Base-by-base conservation (phyloP, 2,888 invertebrate genomes). In the Lomographa bimaculata region DNA sequence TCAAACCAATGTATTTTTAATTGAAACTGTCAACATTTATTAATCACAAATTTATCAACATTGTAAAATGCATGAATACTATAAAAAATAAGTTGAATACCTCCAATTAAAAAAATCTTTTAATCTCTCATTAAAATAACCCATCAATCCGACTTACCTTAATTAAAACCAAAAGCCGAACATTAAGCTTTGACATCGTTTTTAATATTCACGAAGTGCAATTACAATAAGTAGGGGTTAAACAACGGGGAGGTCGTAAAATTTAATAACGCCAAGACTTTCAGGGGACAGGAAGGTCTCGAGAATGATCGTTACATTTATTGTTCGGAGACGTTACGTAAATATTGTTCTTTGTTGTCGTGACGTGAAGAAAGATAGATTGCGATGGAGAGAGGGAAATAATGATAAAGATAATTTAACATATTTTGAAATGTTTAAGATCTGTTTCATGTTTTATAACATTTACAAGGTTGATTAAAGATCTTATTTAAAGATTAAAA, bases 221-320 rank as follows among this genome's bases (percentile, higher is more conserved):
- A 71, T 73, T 72, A 69, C 56, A 60, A 58, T 61, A 70, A 72
- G 63, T 63, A 64, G 57, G 48, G 50, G 52, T 53, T 57, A 53
- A 59, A 50, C 49, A 49, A 48, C 40, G 30, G 54, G 46, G 24
- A 54, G 53, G 50, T 59, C 60, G 64, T 69, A 60, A 64, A 70
- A 70, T 71, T 65, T 61, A 64, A 68, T 70, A 66, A 68, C 57
- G 53, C 49, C 45, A 45, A 43, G 48, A 57, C 27, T 46, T 47
- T 54, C 50, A 44, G 43, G 53, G 57, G 57, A 46, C 51, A 43
- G 52, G 57, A 58, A 18, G 27, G 28, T 30, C 50, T 54, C 29
- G 28, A 39, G 38, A 48, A 48, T 42, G 41, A 44, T 43, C 18
- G 33, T 24, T 7, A 41, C 51, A 50, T 14, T 14, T 14, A 14